A percentile compares a stretch with the other conserved stretches of the same genome.
phyloP scores from a whole-genome alignment of 2,113 vertebrate species.

The Craseonycteris thonglongyai region DNA sequence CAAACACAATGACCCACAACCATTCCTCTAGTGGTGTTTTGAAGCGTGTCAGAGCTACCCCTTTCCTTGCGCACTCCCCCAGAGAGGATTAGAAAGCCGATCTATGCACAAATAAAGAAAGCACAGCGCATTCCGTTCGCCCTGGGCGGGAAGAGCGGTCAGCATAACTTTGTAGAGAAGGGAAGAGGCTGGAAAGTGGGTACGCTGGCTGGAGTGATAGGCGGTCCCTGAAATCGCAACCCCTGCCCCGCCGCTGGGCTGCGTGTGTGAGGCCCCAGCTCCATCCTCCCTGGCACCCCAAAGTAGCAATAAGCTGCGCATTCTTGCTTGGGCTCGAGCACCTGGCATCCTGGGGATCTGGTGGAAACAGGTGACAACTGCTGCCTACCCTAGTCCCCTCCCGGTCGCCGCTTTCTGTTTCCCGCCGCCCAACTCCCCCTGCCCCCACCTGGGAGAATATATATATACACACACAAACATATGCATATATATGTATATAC shows the following conservation, averaged over 20 bases:
- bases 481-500: no score
- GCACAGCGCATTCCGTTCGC: background rate
- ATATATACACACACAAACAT: no score
- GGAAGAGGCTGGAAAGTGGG: background rate
- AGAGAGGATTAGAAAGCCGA: background rate
- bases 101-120: background rate
- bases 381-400: background rate
- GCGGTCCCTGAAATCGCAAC: background rate
- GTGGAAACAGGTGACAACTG: background rate
- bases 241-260: slow-evolving; percentile 26
- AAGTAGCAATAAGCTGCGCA: background rate
- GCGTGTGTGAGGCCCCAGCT: background rate
- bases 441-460: background rate
- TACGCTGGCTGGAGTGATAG: rapidly evolving
- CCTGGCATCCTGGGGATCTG: background rate
- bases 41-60: no score
- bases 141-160: background rate
- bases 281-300: background rate
- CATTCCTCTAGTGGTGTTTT: rapidly evolving
- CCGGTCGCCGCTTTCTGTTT: background rate
- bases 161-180: background rate
- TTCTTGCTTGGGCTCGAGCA: background rate
- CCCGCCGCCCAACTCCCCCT: background rate
- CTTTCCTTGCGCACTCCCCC: rapidly evolving
- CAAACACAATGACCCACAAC: background rate